Base-by-base conservation (phyloP, 2,888 invertebrate species). In the Beris morrisii region DNA sequence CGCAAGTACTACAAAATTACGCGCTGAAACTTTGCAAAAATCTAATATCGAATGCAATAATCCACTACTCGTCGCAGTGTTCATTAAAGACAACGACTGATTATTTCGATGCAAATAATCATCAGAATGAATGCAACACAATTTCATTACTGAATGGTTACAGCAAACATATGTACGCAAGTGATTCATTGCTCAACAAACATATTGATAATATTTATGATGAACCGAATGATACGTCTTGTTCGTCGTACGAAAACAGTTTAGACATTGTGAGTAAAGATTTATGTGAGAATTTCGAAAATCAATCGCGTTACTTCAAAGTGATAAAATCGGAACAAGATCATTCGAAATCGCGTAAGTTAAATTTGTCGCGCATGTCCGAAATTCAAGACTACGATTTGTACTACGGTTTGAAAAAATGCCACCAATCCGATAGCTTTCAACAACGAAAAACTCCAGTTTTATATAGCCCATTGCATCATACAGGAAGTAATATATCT, bases 151-250 rank as follows among this genome's bases (percentile, higher is more conserved):
- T 54, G 54, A 54, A 54, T 54, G 64, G 53, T 5, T 75, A 76
- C 54, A 73, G 74, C 46, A 78, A 77, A 71, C 77, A 79, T 71
- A 72, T 80, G 48, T 80, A 80, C 66, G 77, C 79, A 12, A 81
- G 79, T 69, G 81, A 81, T 71, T 80, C 80, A 6, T 75, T 80
- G 68, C 72, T 80, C 54, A 80, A 79, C 69, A 74, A 74, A 66
- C 75, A 76, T 52, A 76, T 74, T 66, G 78, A 80, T 69, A 81
- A 81, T 67, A 81, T 81, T 31, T 81, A 81, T 66, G 81, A 81
- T 70, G 80, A 81, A 67, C 81, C 81, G 28, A 80, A 79, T 69
- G 78, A 78, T 68, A 75, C 78, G 43, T 73, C 77, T 55, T 77
- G 77, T 69, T 75, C 75, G 30, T 78, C 77, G 58, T 71, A 76